Evolutionary conservation across 1,140 invertebrate genomes (phyloP).

Genomic region (Triops longicaudatus): DNA sequence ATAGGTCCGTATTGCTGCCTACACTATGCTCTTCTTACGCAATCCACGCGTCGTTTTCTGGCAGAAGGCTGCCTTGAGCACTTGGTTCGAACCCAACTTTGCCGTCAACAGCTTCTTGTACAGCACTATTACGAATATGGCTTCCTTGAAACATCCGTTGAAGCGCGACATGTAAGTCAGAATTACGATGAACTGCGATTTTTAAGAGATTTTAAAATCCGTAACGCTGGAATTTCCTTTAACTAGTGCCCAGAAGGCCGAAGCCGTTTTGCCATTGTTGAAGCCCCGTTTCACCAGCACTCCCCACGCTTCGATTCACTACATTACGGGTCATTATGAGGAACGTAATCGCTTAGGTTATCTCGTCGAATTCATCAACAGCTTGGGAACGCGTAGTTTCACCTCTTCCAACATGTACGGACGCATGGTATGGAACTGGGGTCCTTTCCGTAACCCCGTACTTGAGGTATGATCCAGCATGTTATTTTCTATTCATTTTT

Average conservation of each 20-base stretch:
- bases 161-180: constrained; percentile 15
- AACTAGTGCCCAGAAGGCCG: constrained; percentile 15
- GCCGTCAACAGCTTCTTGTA: constrained; percentile 32
- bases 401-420: constrained; percentile 20
- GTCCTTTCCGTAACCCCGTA: constrained; percentile 6
- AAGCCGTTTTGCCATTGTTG: constrained; percentile 22
- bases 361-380: constrained; percentile 21
- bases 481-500: too few relatives aligned
- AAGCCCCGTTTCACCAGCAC: constrained; percentile 19
- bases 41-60: constrained; percentile 31
- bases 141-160: constrained; percentile 20
- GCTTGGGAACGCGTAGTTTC: constrained; percentile 21
- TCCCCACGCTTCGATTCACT: constrained; percentile 15
- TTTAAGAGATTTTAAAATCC: too few relatives aligned
- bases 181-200: neutral
- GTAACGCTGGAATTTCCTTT: too few relatives aligned
- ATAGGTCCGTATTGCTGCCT: constrained; percentile 33
- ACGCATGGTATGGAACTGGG: neutral
- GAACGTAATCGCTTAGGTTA: constrained; percentile 24
- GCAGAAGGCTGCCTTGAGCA: constrained; percentile 32
- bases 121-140: constrained; percentile 30
- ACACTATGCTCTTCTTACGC: constrained; percentile 30
- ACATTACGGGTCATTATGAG: constrained; percentile 24
- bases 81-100: constrained; percentile 32
- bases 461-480: neutral